Base-by-base conservation (phyloP, 2,113 vertebrate species). In the Paralichthys olivaceus region DNA sequence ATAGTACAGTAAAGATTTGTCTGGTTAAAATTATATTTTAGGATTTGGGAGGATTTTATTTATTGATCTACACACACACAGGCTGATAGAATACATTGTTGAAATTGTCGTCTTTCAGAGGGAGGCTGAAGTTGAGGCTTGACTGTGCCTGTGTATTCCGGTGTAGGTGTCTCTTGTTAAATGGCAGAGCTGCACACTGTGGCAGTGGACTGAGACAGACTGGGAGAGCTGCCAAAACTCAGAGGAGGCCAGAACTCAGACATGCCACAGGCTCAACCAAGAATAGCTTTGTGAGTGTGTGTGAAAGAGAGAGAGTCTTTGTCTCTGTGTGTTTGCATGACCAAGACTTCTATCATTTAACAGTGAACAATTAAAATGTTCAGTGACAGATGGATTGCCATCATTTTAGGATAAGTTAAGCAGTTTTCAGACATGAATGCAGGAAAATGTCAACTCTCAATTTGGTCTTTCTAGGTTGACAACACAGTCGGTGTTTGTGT, bases 91-190 rank as follows among this genome's bases (percentile, higher is more conserved):
- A 59, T 47, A 25, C 22, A 65, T 75, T 76, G 43, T 67, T 56
- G 59, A 67, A 75, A 86, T 63, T 78, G 54, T 58, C 77, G 68
- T n/a, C 75, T 71, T 77, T 73, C 76, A 63, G 63, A 34, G 67
- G 64, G 79, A 82, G 75, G 59, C 37, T 68, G 80, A 79, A 84
- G 54, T 66, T 28, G 60, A 75, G 64, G 77, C 69, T 86, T 32
- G 75, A 78, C 58, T 77, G 63, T 66, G 66, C 29, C 75, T 70
- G 68, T 80, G 34, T 64, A 55, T 80, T 87, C 72, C 79, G 81
- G 84, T 90, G 85, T 84, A 84, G 81, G 77, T 83, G 80, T 84
- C 75, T 89, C 78, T 87, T 81, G 74, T 86, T 86, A 89, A 88
- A 86, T 83, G 79, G 74, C 75, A 75, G 70, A 53, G 62, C 79